Conservation (phyloP, 2,797 vertebrate species). For the Smutsia temminckii region DNA sequence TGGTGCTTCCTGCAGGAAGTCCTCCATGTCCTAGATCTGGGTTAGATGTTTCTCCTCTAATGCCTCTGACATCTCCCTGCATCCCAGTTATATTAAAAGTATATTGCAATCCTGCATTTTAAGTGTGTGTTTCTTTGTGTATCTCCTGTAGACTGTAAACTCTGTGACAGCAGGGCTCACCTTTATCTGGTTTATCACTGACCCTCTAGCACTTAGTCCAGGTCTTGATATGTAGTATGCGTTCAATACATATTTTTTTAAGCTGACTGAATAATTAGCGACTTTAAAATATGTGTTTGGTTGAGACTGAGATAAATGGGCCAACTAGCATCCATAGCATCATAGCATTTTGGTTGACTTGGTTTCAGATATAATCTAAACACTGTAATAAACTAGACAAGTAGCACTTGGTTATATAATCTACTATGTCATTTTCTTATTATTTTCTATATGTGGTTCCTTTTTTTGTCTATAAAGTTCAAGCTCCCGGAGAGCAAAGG, state of each 20-base stretch:
- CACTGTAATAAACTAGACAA: neutral
- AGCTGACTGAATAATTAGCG: neutral
- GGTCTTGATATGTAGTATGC: neutral
- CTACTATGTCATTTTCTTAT: neutral
- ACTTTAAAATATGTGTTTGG: neutral
- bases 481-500: neutral
- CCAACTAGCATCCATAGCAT: neutral
- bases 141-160: neutral
- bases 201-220: neutral
- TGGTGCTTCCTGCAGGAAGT: neutral
- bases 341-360: neutral
- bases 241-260: neutral
- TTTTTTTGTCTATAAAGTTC: slow-evolving; percentile 22
- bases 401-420: neutral
- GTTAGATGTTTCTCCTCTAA: neutral
- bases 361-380: neutral
- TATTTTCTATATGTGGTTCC: slow-evolving; percentile 10
- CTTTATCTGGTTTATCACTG: neutral
- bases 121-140: neutral
- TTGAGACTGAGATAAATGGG: neutral
- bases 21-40: neutral
- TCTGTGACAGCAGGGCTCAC: neutral
- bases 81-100: neutral
- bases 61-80: neutral
- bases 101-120: neutral